Base-by-base conservation (phyloP, 2,797 vertebrate species). In the Leucoraja ocellata region DNA sequence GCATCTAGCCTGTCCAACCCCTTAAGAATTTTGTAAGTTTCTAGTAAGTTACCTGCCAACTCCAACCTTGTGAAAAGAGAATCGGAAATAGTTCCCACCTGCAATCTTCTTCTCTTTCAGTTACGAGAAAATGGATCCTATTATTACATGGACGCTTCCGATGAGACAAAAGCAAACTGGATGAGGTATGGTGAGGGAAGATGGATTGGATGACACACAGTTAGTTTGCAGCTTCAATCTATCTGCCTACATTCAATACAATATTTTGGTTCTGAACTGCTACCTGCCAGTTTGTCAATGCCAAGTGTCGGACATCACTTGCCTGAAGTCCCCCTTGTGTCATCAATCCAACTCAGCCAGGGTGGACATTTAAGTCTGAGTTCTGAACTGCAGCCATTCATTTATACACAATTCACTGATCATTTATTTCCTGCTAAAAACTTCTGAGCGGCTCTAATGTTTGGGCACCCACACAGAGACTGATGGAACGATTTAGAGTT, bases 51-150 rank as follows among this genome's bases (percentile, higher is more conserved):
- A 54, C 4, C 46, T n/a, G 2, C 54, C 7, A 28, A 86, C 61
- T 28, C 23, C 54, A 58, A 3, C 81, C 23, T 84, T 58, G 54
- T 25, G 13, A 10, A 61, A 83, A 58, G 46, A 21, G 1, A 4
- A 28, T 58, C 23, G 2, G 81, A 28, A 61, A 84, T 54, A 4
- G 54, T 84, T 28, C 14, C 14, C 81, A 83, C 25, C 61, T 5
- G 25, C 13, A 1, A 14, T 63, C n/a, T 92, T 73, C 73, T 79
- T 90, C 32, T 46, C 91, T 77, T 65, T 23, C 93, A 96, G 96
- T 95, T 97, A 63, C 95, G 95, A 81, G 96, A 97, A 76, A 96
- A 96, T 1, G 94, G 95, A 13, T 95, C 96, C 71, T 97, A 96
- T 81, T 93, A 95, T 83, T 97, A 96, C n/a, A 74, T 96, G 0